Percentiles rank a stretch among this genome's conserved stretches.
Evolutionary conservation across 1,140 invertebrate genomes (phyloP).

Genomic region (Idris sp.): DNA sequence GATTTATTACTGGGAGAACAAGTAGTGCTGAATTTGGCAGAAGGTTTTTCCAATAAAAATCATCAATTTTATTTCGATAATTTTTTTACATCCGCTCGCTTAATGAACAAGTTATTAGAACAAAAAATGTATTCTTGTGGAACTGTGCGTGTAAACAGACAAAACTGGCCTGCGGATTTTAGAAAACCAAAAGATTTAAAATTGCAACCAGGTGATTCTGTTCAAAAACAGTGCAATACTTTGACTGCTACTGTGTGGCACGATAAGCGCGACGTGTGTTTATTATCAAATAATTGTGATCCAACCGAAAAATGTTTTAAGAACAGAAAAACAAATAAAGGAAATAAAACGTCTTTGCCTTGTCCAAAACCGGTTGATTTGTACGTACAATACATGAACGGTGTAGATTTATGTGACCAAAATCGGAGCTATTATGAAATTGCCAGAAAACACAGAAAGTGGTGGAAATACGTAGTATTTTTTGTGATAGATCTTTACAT

Average conservation of each 20-base stretch:
- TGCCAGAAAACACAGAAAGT: slow-evolving; percentile 3
- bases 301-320: not conserved
- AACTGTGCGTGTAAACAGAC: slow-evolving; percentile 29
- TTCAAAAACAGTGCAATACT: slow-evolving; percentile 1
- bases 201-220: slow-evolving; percentile 20
- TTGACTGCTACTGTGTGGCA: slow-evolving; percentile 10
- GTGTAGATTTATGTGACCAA: slow-evolving; percentile 42
- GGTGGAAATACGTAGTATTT: slow-evolving; percentile 19
- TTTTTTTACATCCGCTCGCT: slow-evolving; percentile 38
- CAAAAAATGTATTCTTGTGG: slow-evolving; percentile 34
- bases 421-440: slow-evolving; percentile 36
- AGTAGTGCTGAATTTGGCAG: slow-evolving; percentile 34
- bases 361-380: slow-evolving; percentile 8
- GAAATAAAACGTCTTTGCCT: not conserved
- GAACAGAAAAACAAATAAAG: not conserved
- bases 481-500: slow-evolving; percentile 22
- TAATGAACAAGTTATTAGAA: slow-evolving; percentile 23
- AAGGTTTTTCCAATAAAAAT: slow-evolving; percentile 16
- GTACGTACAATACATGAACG: slow-evolving; percentile 42
- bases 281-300: slow-evolving; percentile 6
- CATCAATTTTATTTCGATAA: slow-evolving; percentile 53
- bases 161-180: slow-evolving; percentile 19
- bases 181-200: slow-evolving; percentile 19
- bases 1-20: slow-evolving; percentile 46
- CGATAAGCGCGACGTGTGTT: slow-evolving; percentile 3